These are phyloP conservation scores for Drosophila nikananu DNA, from an alignment of 1,140 invertebrate species.

Conservation along the genomic window DNA sequence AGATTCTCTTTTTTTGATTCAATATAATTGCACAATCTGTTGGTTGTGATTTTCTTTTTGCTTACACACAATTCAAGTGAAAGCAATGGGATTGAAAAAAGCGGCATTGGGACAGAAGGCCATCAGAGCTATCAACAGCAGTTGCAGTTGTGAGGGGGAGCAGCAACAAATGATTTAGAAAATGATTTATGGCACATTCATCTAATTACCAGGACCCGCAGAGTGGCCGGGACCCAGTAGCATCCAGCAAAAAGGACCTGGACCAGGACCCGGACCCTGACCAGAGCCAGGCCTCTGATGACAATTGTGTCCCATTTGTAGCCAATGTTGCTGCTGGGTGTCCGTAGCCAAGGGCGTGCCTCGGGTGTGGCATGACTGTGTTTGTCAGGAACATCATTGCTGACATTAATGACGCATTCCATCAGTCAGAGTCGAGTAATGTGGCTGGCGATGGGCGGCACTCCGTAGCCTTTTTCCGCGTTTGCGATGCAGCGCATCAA, in stretches of 20 bases:
- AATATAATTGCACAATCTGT: conserved; percentile 6
- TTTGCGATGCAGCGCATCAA: conserved; percentile 71
- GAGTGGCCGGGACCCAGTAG: conserved; percentile 39
- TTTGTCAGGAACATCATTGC: conserved; percentile 73
- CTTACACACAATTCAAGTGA: conserved; percentile 13
- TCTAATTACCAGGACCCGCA: conserved; percentile 80
- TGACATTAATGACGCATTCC: conserved; percentile 81
- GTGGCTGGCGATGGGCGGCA: neutral
- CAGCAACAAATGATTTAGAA: conserved; percentile 80
- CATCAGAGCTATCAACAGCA: conserved; percentile 43
- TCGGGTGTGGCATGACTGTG: conserved; percentile 39
- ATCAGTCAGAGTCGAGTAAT: conserved; percentile 57
- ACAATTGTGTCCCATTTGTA: conserved; percentile 75
- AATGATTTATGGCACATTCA: conserved; percentile 83
- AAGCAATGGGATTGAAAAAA: conserved; percentile 54
- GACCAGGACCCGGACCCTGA: conserved; percentile 35
- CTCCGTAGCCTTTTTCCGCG: conserved; percentile 68
- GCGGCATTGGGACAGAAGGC: conserved; percentile 11
- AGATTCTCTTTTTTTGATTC: neutral
- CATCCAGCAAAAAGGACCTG: conserved; percentile 64
- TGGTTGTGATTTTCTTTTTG: neutral
- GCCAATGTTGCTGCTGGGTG: conserved; percentile 36
- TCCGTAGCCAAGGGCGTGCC: conserved; percentile 6
- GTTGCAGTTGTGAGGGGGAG: conserved; percentile 42
- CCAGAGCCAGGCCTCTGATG: conserved; percentile 51